A percentile compares a stretch with the other conserved stretches of the same genome.
phyloP scores from a whole-genome alignment of 1,140 invertebrate species.

The Mycetomoellerius zeteki region DNA sequence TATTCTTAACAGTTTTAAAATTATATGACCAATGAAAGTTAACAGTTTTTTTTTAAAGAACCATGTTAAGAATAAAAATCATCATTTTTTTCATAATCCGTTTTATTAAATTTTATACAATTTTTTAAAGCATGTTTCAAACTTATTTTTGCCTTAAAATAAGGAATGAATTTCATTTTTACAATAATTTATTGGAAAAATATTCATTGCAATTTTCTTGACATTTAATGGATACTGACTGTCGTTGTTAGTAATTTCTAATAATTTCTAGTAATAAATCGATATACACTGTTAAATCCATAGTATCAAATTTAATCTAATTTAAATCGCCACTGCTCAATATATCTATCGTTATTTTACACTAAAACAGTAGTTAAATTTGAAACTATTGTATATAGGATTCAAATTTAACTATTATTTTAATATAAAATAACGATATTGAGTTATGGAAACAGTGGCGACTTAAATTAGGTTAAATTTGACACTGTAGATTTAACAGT shows the following conservation, averaged over 20 bases:
- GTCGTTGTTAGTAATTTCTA: no score
- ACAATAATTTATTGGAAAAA: not conserved
- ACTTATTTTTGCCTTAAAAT: not conserved
- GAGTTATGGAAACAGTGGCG: no score
- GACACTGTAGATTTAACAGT: no score
- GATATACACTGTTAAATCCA: no score
- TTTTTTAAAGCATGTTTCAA: not conserved
- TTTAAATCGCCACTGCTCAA: no score
- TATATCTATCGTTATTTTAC: no score
- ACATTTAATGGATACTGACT: not conserved
- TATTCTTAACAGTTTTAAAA: not conserved
- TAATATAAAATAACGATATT: no score
- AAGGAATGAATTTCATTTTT: not conserved
- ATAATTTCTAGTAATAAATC: not conserved
- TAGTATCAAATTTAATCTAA: no score
- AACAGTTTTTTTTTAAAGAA: not conserved
- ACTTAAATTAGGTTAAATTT: not conserved
- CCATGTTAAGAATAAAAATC: not conserved
- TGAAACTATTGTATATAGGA: not conserved
- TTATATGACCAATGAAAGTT: not conserved
- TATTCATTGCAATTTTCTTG: not conserved
- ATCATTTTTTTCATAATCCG: not conserved
- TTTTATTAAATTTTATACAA: not conserved
- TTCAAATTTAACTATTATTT: not conserved
- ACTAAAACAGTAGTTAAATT: no score